phyloP scores from a whole-genome alignment of 2,797 vertebrate species.

The Ficedula albicollis region DNA sequence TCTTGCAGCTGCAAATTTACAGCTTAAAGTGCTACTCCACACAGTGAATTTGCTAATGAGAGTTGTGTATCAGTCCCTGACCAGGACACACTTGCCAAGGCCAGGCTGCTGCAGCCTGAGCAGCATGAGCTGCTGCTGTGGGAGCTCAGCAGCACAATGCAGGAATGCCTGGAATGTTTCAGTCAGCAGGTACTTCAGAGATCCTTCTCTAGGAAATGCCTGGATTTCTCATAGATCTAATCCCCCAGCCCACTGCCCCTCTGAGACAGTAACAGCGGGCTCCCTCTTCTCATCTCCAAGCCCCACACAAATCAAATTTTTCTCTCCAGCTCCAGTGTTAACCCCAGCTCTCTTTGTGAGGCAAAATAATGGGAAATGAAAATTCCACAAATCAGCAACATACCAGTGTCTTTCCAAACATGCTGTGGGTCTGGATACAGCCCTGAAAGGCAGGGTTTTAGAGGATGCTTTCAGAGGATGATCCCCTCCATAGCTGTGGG shows the following conservation, averaged over 20 bases:
- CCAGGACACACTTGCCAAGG: not conserved
- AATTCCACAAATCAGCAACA: not conserved
- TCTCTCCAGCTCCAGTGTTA: not conserved
- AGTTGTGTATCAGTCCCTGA: not conserved
- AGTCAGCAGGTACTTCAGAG: conserved; percentile 9
- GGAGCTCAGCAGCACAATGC: not conserved
- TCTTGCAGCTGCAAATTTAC: not conserved
- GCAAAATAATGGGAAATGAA: not conserved
- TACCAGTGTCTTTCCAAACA: not conserved
- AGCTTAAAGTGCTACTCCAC: not conserved
- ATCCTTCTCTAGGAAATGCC: not conserved
- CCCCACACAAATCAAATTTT: not conserved
- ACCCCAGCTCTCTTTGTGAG: not conserved
- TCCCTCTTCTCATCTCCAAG: not conserved
- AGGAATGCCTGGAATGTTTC: conserved; percentile 39
- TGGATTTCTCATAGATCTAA: not conserved
- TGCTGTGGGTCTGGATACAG: not conserved
- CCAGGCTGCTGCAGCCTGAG: not conserved
- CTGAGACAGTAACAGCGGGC: not conserved
- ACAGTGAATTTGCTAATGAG: not conserved
- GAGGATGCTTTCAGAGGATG: not conserved
- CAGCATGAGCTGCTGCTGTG: not conserved
- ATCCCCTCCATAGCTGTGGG: not conserved
- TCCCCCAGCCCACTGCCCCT: not conserved
- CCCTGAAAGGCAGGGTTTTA: not conserved